Conservation (phyloP, 37 sponge, comb jelly and placozoan species). For the Petrosia ficiformis region DNA sequence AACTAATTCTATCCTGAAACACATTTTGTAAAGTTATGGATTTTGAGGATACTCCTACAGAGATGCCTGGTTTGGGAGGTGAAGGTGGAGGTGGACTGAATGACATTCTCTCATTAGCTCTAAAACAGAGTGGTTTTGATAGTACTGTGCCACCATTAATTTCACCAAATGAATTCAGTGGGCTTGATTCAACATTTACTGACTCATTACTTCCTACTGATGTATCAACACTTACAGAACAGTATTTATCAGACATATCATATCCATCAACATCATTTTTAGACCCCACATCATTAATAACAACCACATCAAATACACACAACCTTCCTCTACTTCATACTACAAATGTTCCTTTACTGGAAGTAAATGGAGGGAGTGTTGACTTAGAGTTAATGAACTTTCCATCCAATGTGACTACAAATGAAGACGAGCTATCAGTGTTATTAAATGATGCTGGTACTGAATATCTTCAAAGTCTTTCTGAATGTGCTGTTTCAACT, state of each 20-base stretch:
- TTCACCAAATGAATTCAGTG: background rate
- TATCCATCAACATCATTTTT: background rate
- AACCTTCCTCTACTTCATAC: background rate
- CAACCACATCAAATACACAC: background rate
- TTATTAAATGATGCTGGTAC: slow-evolving; percentile 4
- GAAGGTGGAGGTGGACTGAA: background rate
- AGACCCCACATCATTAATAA: background rate
- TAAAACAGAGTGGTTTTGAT: slow-evolving; percentile 33
- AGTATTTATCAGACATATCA: background rate
- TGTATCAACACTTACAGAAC: background rate
- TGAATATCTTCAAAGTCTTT: background rate
- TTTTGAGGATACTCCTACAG: too few relatives aligned
- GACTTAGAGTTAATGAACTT: too few relatives aligned
- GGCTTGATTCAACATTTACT: background rate
- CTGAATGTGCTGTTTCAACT: background rate
- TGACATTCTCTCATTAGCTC: slow-evolving; percentile 63
- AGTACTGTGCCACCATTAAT: background rate
- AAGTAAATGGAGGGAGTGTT: too few relatives aligned
- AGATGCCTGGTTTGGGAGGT: background rate
- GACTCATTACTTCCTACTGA: background rate
- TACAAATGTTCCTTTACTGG: background rate
- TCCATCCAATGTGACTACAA: background rate
- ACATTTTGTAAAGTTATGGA: too few relatives aligned
- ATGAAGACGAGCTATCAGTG: background rate
- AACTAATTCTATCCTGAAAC: too few relatives aligned